These are phyloP conservation scores for Calyptommatus sinebrachiatus DNA, from an alignment of 2,113 vertebrate species.

Conservation along the genomic window DNA sequence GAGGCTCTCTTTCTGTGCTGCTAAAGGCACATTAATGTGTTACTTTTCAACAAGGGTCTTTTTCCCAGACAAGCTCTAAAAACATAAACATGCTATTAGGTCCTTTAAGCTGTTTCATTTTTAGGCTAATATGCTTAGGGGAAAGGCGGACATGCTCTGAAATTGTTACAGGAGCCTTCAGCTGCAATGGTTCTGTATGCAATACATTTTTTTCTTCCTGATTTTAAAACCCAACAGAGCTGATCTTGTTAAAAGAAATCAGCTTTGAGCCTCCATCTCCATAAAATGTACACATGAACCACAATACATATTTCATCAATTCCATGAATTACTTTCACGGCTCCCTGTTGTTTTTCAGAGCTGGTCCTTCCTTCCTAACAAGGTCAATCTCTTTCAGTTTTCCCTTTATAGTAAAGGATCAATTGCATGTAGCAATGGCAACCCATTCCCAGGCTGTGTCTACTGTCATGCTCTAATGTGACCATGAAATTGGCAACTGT, in stretches of 20 bases:
- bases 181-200: neutral
- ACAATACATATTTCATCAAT: neutral
- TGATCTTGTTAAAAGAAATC: slow-evolving; percentile 8
- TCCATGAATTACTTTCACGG: neutral
- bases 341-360: neutral
- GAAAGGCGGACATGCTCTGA: neutral
- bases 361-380: neutral
- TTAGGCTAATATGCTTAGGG: neutral
- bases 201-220: slow-evolving; percentile 21
- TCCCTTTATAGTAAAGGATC: neutral
- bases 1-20: neutral
- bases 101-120: slow-evolving; percentile 25
- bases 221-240: slow-evolving; percentile 8
- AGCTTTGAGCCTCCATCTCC: neutral
- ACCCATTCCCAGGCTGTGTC: neutral
- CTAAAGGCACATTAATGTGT: neutral
- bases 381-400: neutral
- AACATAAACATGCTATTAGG: slow-evolving; percentile 1
- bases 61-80: slow-evolving; percentile 12
- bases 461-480: neutral
- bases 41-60: slow-evolving; percentile 10
- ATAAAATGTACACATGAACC: neutral
- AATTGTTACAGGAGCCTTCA: slow-evolving; percentile 33
- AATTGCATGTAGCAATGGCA: neutral
- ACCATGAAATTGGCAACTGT: neutral